Percentiles rank a stretch among this genome's conserved stretches.
These are phyloP conservation scores for Erpetoichthys calabaricus DNA, from an alignment of 2,797 vertebrate species.

Conservation along the genomic window DNA sequence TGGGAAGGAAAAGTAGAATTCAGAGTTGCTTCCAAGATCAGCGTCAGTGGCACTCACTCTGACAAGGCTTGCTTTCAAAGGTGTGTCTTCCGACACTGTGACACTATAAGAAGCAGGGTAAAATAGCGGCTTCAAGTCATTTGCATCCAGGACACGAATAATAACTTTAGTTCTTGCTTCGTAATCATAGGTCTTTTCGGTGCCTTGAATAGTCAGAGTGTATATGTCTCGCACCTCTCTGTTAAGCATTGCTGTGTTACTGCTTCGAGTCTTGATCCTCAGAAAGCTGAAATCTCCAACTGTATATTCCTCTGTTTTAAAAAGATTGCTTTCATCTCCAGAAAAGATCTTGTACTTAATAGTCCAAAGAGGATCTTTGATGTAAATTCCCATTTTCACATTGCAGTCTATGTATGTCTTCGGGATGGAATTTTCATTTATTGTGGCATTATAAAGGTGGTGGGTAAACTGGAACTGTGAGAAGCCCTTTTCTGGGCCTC, in stretches of 20 bases:
- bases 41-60: conserved; percentile 82
- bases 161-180: conserved; percentile 69
- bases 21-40: conserved; percentile 74
- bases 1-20: conserved; percentile 82
- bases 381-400: conserved; percentile 72
- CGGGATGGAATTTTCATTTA: conserved; percentile 84
- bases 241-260: conserved; percentile 73
- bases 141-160: conserved; percentile 77
- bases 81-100: conserved; percentile 63
- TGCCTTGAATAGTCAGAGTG: conserved; percentile 69
- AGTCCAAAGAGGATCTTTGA: conserved; percentile 54
- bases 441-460: conserved; percentile 74
- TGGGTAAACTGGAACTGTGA: conserved; percentile 71
- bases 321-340: conserved; percentile 64
- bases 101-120: conserved; percentile 82
- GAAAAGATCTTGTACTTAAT: conserved; percentile 68
- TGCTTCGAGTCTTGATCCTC: conserved; percentile 72
- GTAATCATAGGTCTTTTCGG: conserved; percentile 51
- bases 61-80: conserved; percentile 60
- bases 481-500: conserved; percentile 34
- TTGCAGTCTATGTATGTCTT: conserved; percentile 74
- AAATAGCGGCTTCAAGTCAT: conserved; percentile 91
- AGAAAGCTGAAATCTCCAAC: conserved; percentile 90
- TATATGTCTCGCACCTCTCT: conserved; percentile 80
- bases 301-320: conserved; percentile 65